phyloP scores from a whole-genome alignment of 2,113 vertebrate species.

The Cairina moschata region DNA sequence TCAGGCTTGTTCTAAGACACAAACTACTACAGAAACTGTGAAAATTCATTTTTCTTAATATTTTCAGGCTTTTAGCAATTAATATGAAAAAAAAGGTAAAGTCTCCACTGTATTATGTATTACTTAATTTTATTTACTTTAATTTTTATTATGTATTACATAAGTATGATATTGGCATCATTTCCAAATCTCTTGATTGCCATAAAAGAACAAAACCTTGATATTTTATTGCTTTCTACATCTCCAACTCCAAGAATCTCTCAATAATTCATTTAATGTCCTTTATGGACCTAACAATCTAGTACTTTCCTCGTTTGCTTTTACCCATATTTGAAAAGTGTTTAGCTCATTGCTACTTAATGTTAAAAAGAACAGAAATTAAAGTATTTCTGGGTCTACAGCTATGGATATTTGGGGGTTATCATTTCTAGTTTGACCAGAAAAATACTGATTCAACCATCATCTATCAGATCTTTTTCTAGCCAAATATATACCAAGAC shows the following conservation, averaged over 20 bases:
- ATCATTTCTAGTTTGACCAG: background rate
- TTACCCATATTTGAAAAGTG: background rate
- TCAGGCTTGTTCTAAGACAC: background rate
- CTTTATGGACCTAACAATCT: background rate
- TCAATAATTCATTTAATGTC: background rate
- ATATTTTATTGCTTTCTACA: background rate
- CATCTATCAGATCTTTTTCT: background rate
- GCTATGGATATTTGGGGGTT: background rate
- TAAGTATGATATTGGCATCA: background rate
- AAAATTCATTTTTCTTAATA: background rate
- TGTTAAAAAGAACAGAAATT: background rate
- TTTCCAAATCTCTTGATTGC: background rate
- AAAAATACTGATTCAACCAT: background rate
- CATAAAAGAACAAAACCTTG: background rate
- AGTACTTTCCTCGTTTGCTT: background rate
- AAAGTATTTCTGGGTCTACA: background rate
- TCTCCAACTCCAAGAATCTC: background rate
- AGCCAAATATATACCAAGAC: background rate
- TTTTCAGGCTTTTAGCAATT: background rate
- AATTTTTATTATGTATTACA: too few species aligned
- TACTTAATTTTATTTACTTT: too few species aligned
- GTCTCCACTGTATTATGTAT: background rate
- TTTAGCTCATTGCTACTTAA: background rate
- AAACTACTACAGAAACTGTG: background rate
- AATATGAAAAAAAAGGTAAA: background rate